A percentile compares a stretch with the other conserved stretches of the same genome.
phyloP scores from a whole-genome alignment of 2,113 vertebrate genomes.

The Eolophus roseicapilla region DNA sequence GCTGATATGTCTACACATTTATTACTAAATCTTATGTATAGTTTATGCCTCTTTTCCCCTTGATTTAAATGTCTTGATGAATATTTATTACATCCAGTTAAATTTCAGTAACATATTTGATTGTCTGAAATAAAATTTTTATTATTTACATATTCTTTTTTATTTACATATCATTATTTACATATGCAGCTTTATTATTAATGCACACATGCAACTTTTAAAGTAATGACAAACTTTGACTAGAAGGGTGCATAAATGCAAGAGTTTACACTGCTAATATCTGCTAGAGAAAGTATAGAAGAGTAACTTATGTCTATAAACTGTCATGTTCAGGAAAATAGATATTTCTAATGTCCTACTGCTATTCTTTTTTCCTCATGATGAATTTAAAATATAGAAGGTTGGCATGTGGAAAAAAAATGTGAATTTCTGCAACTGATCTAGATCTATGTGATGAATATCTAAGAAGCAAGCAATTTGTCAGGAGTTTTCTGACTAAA shows the following conservation, averaged over 20 bases:
- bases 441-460: background rate
- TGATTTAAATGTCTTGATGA: conserved; percentile 10
- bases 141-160: background rate
- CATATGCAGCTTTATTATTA: background rate
- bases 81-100: conserved; percentile 30
- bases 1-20: background rate
- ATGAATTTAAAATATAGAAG: background rate
- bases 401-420: background rate
- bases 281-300: background rate
- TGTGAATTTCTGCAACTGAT: conserved; percentile 21
- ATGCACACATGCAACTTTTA: background rate
- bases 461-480: conserved; percentile 36
- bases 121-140: conserved; percentile 2
- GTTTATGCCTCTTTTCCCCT: background rate
- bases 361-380: background rate
- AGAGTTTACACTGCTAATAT: background rate
- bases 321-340: background rate
- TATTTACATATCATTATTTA: conserved; percentile 15
- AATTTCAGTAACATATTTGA: background rate
- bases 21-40: background rate
- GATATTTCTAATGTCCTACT: background rate
- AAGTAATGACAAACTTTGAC: background rate
- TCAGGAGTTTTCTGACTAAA: conserved; percentile 31
- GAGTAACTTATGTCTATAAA: background rate
- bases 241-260: background rate